phyloP scores from a whole-genome alignment of 2,797 vertebrate species.

The Nasua narica region DNA sequence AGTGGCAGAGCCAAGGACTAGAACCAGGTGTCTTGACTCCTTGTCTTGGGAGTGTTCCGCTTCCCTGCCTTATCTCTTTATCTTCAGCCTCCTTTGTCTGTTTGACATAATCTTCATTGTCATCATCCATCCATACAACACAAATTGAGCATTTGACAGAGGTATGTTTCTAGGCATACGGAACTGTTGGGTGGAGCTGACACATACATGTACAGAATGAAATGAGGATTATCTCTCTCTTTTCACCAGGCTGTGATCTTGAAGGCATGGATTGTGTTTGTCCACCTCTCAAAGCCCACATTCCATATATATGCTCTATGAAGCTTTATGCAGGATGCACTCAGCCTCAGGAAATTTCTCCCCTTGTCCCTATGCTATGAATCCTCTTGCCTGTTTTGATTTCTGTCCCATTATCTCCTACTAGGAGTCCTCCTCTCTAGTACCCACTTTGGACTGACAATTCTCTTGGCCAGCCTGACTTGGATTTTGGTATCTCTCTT shows the following conservation, averaged over 20 bases:
- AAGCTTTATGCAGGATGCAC: neutral
- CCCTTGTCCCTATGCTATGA: neutral
- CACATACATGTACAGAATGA: neutral
- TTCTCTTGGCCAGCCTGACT: neutral
- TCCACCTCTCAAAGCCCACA: neutral
- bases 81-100: neutral
- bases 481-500: neutral
- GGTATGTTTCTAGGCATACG: neutral
- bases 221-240: neutral
- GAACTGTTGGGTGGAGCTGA: neutral
- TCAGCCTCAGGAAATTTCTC: neutral
- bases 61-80: neutral
- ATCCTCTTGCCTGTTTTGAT: slow-evolving; percentile 11
- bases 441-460: neutral
- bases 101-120: neutral
- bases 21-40: neutral
- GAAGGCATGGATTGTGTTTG: neutral
- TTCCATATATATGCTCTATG: neutral
- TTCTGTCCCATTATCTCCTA: neutral
- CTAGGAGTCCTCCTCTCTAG: neutral
- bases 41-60: neutral
- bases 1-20: neutral
- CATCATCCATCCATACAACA: neutral
- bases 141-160: neutral
- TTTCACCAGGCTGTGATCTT: neutral